These are phyloP conservation scores for Drosophila rellima DNA, from an alignment of 2,888 invertebrate species.

Conservation along the genomic window DNA sequence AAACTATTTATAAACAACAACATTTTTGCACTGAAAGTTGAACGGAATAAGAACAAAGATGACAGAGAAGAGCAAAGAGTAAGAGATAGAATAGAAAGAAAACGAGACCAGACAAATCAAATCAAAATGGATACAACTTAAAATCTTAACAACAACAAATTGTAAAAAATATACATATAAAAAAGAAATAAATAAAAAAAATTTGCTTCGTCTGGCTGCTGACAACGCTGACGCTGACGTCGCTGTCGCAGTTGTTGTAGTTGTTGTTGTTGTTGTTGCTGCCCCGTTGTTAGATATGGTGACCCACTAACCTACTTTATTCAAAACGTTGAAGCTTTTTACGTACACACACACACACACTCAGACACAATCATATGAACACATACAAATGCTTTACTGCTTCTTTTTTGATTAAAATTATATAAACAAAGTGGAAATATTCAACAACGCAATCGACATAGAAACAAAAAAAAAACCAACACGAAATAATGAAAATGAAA, in stretches of 20 bases:
- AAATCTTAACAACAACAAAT: constrained; percentile 35
- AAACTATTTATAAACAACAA: constrained; percentile 45
- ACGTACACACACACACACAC: constrained; percentile 43
- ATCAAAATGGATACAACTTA: constrained; percentile 32
- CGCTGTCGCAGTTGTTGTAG: constrained; percentile 38
- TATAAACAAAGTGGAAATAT: constrained; percentile 83
- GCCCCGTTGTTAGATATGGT: constrained; percentile 83
- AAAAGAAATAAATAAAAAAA: constrained; percentile 41
- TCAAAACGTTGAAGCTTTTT: constrained; percentile 85
- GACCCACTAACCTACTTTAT: constrained; percentile 94
- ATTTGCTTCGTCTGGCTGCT: constrained; percentile 57
- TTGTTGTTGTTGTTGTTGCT: constrained; percentile 46
- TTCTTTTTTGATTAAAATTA: constrained; percentile 81
- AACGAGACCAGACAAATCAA: constrained; percentile 34
- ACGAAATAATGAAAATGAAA: constrained; percentile 72
- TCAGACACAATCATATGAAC: constrained; percentile 15
- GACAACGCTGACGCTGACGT: constrained; percentile 47
- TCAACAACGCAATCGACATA: constrained; percentile 81
- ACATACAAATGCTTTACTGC: constrained; percentile 57
- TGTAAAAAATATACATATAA: constrained; percentile 21
- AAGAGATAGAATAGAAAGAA: constrained; percentile 5
- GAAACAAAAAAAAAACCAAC: constrained; percentile 61
- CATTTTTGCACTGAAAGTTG: constrained; percentile 37
- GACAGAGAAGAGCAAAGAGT: background rate
- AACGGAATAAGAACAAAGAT: constrained; percentile 19